Evolutionary conservation across 2,797 vertebrate genomes (phyloP), one percentile per base, ranked within the genome.

Genomic region (Malacoraja senta): DNA sequence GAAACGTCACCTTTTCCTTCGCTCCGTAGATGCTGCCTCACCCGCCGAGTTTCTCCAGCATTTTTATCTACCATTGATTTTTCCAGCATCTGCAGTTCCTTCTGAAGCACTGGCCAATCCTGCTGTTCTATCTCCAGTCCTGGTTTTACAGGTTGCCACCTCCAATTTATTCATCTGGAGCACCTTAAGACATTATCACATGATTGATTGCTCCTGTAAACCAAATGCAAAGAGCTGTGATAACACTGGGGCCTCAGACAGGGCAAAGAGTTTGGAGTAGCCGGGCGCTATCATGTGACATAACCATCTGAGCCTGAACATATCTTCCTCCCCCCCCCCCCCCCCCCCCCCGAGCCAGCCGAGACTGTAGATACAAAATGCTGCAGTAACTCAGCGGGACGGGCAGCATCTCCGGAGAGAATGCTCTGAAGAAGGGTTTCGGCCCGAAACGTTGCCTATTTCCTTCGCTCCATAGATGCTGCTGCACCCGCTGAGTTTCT

Each of bases 201-300:
- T 83, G 80, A 58, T 83, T 83, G 44, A 83, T 83, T 19, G 80
- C 53, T 84, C 24, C 81, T 84, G 81, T 53, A 84, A 84, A 84
- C 26, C 81, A 84, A 53, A 84, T 29, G 53, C 44, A 61, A 84
- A 84, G 44, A 84, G 61, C 24, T 84, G 53, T 58, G 81, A 61
- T 84, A 61, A 84, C 81, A 84, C 58, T 61, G 53, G n/a, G 29
- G 26, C 44, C 61, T 58, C 81, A 9, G 6, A 10, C 15, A 61
- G 44, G 44, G 81, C 19, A 84, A 84, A 61, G 81, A 26, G 53
- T 13, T 84, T 61, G 9, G 29, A 24, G 44, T 29, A 61, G 81
- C 81, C n/a, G 3, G 12, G 53, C 53, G 15, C 8, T 83, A 44
- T 83, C 44, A 26, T 58, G 80, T 10, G 21, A 83, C 44, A 26